Evolutionary conservation across 2,888 invertebrate species (phyloP), one percentile per base, ranked within the genome.

Genomic region (Trichopoda pennipes): DNA sequence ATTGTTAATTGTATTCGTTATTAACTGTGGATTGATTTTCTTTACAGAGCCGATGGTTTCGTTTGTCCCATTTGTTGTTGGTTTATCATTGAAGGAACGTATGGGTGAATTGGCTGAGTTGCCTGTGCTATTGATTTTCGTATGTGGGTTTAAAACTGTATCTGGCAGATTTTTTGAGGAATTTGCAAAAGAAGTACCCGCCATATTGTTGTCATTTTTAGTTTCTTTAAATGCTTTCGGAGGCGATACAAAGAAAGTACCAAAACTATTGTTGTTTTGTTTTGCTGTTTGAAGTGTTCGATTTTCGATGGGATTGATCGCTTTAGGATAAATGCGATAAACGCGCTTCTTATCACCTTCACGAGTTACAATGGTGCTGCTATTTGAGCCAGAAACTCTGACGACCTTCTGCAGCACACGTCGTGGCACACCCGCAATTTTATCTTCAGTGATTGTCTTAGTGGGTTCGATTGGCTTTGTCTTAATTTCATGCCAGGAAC

Each of bases 341-440:
- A 85, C 58, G 10, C 85, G 82, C 14, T 78, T 80, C 10, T 80
- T 81, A 14, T 83, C 84, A 2, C 81, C 81, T 7, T 85, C 83
- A 2, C 70, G 70, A 1, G 78, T 38, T 10, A 75, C 73, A 23
- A 81, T 77, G 10, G 80, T 63, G 16, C 74, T 55, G 10, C 66
- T 38, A 44, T 21, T 38, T 7, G 66, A 16, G 0, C 74, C 83
- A 6, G 70, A 68, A 19, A 85, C 72, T 72, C 85, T 86, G 4
- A 84, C 78, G 1, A 86, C 81, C 53, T 85, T 85, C 16, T 85
- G 74, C 53, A 84, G 60, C 68, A 86, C 0, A 58, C 84, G 70
- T 23, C 66, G 47, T 47, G 78, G 70, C 10, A 82, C 47, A 17
- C 75, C 75, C 14, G 53, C 16, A 17, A 49, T 4, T 32, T 66